These are phyloP conservation scores for Mus minutoides DNA, from an alignment of 2,797 vertebrate species.

Conservation along the genomic window DNA sequence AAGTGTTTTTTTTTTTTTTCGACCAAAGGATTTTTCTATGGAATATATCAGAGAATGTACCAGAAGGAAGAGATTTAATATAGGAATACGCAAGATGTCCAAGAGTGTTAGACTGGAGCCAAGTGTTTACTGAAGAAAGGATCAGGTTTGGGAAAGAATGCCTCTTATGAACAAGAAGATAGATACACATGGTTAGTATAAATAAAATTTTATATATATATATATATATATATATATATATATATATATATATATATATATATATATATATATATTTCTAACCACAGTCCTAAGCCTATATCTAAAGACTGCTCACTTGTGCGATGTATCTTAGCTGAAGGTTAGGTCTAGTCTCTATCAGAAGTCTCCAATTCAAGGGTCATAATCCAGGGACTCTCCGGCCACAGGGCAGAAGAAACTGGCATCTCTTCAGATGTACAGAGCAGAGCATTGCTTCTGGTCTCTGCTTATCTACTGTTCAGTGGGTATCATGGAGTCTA, in stretches of 20 bases:
- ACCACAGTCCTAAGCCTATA: not conserved
- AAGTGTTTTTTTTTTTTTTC: not conserved
- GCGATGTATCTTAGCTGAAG: not conserved
- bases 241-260: no score
- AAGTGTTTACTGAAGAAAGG: conserved; percentile 41
- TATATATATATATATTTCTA: not conserved
- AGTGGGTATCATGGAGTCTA: not conserved
- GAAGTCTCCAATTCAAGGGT: not conserved
- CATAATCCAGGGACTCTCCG: not conserved
- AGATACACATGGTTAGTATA: not conserved
- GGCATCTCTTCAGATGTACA: not conserved
- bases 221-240: no score
- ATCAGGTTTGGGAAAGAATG: not conserved
- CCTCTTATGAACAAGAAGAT: not conserved
- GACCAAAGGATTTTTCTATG: conserved; percentile 4
- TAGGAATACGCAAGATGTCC: not conserved
- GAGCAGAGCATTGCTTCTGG: not conserved
- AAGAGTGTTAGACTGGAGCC: not conserved
- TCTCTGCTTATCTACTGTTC: not conserved
- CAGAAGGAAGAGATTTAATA: conserved; percentile 13
- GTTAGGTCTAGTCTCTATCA: not conserved
- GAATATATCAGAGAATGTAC: not conserved
- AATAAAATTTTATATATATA: not conserved
- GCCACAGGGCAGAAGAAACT: not conserved
- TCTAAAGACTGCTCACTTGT: not conserved